Conservation (phyloP, 2,797 vertebrate species). For the Manis javanica region DNA sequence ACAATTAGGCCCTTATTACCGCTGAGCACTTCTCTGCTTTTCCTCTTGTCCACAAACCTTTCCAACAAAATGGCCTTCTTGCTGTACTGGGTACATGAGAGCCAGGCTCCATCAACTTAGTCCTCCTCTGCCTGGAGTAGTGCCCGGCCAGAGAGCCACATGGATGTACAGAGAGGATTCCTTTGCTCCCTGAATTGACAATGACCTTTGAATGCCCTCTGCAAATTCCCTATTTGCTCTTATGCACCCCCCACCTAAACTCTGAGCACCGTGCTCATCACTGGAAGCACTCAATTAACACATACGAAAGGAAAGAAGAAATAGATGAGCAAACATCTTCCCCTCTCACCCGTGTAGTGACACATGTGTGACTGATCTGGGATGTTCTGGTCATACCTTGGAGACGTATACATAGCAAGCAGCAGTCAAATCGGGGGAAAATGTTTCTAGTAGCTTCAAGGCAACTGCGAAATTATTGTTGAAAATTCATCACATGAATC, state of each 20-base stretch:
- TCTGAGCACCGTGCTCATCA: not conserved
- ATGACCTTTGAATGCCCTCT: not conserved
- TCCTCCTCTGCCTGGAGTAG: fast-evolving
- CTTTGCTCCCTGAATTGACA: not conserved
- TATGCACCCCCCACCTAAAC: not conserved
- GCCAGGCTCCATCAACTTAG: fast-evolving
- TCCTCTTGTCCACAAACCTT: not conserved
- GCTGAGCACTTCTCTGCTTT: no score
- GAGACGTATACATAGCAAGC: not conserved
- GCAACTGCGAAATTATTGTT: not conserved
- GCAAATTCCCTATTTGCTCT: not conserved
- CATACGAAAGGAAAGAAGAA: not conserved
- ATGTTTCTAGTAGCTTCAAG: not conserved
- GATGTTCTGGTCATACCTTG: not conserved
- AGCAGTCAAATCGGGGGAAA: not conserved
- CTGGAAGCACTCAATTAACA: not conserved
- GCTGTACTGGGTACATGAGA: fast-evolving
- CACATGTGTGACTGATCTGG: no score
- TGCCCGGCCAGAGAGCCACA: not conserved
- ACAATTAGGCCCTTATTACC: fast-evolving
- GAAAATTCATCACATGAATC: not conserved
- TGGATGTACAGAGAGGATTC: no score
- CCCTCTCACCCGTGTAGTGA: not conserved
- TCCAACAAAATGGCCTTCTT: not conserved
- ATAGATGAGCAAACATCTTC: not conserved